Base-by-base conservation (phyloP, 1,140 invertebrate species). In the Phymorhynchus buccinoides region DNA sequence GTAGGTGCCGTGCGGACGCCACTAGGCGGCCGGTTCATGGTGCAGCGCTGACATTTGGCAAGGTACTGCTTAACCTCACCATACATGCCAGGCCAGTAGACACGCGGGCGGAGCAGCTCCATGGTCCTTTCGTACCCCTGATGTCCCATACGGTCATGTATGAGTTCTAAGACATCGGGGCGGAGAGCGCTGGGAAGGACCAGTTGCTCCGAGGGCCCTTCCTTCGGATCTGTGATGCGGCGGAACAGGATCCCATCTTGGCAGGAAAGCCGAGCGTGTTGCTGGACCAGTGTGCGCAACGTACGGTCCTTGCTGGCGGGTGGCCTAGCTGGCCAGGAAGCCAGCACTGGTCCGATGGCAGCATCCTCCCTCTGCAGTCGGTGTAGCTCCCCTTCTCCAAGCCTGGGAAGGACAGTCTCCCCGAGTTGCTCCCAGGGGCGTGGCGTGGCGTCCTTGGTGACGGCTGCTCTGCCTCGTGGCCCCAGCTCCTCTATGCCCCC, bases 111-210 rank as follows among this genome's bases (percentile, higher is more conserved):
- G 12, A 88, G 37, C 22, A 81, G 71, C 16, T 62, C 81, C 37
- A 82, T 30, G 18, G 87, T 88, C 12, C 85, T 3, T 73, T 85
- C 82, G 44, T 48, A 52, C 2, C 87, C 84, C 80, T 85, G 87
- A 80, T 89, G 88, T 42, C 86, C 86, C 32, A 52, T 41, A 3
- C 71, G 27, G 80, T 88, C 82, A 66, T 88, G 88, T 16, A 84
- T 35, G 7, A 35, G 35, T 27, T 48, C 56, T 22, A 88, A n/a
- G 12, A 87, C 85, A 62, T 84, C 75, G 18, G 84, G 78, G 30
- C 77, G 39, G 1, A 87, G 42, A 1, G 35, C 30, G n/a, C n/a
- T 75, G 22, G 83, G 88, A 1, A 85, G 84, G 2, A 79, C 52
- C n/a, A 88, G 32, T 52, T 86, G 85, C 9, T 35, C 37, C 2